Evolutionary conservation across 2,888 invertebrate genomes (phyloP).

Genomic region (Pseudococcus jackbeardsleyi): DNA sequence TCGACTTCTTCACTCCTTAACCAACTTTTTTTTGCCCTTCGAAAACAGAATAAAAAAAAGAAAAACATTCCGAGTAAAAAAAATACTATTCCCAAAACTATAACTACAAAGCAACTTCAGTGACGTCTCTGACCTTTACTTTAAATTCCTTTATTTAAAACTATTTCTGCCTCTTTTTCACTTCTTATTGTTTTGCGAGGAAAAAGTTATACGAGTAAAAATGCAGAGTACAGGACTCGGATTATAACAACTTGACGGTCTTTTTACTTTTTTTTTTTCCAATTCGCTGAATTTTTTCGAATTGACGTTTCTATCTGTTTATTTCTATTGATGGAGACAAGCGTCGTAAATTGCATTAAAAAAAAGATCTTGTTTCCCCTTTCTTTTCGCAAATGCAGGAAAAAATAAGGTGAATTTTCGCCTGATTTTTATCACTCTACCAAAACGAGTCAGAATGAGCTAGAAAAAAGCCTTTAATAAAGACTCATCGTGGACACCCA

Average conservation of each 20-base stretch:
- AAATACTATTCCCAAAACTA: not conserved
- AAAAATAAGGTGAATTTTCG: not conserved
- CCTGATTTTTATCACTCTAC: not conserved
- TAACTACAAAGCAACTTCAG: not conserved
- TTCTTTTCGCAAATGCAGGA: not conserved
- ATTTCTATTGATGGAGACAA: not conserved
- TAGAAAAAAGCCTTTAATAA: not conserved
- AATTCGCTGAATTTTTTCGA: not conserved
- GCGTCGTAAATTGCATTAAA: not conserved
- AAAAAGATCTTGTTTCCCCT: not conserved
- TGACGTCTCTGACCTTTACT: not conserved
- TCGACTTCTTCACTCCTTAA: too few relatives aligned
- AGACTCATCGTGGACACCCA: not conserved
- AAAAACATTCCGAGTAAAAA: not conserved
- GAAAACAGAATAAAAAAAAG: too few relatives aligned
- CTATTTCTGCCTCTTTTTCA: not conserved
- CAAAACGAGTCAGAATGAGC: not conserved
- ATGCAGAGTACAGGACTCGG: not conserved
- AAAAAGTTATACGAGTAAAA: not conserved
- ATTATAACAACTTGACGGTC: not conserved
- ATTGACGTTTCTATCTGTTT: slow-evolving; percentile 21
- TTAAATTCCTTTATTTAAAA: not conserved
- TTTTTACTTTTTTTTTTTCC: slow-evolving; percentile 12
- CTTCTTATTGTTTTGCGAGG: not conserved
- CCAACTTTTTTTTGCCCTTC: too few relatives aligned